These are phyloP conservation scores for Aspidiotus rigidus DNA, from an alignment of 2,888 invertebrate genomes.

Conservation along the genomic window DNA sequence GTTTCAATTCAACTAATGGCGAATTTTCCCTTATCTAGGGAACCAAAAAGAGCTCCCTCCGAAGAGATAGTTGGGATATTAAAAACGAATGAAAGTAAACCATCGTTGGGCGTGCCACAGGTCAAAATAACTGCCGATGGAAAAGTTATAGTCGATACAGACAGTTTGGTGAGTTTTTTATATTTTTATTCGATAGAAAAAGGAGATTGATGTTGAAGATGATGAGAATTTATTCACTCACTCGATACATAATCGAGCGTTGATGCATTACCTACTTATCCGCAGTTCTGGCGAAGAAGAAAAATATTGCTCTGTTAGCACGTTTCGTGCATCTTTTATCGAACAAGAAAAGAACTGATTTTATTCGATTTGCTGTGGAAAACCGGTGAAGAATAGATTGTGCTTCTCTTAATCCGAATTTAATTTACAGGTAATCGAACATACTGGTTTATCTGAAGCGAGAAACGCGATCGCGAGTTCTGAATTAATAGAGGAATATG, in stretches of 20 bases:
- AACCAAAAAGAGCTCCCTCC: constrained; percentile 9
- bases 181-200: neutral
- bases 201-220: neutral
- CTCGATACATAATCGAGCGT: no score
- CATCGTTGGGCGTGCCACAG: constrained; percentile 5
- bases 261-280: no score
- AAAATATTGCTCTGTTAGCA: neutral
- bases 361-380: neutral
- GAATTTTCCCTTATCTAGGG: neutral
- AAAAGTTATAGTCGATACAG: constrained; percentile 73
- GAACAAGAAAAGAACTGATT: no score
- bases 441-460: constrained; percentile 34
- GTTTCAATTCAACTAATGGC: neutral
- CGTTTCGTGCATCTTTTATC: no score
- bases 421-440: constrained; percentile 18
- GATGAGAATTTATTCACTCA: neutral
- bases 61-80: neutral
- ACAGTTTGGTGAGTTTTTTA: constrained; percentile 54
- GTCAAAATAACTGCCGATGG: constrained; percentile 77
- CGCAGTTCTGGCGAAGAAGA: no score
- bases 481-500: constrained; percentile 56
- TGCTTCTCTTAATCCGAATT: neutral
- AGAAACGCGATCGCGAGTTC: constrained; percentile 34
- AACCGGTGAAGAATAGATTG: neutral
- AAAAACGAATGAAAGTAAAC: neutral